Base-by-base conservation (phyloP, 2,888 invertebrate genomes). In the Erynnis tages region DNA sequence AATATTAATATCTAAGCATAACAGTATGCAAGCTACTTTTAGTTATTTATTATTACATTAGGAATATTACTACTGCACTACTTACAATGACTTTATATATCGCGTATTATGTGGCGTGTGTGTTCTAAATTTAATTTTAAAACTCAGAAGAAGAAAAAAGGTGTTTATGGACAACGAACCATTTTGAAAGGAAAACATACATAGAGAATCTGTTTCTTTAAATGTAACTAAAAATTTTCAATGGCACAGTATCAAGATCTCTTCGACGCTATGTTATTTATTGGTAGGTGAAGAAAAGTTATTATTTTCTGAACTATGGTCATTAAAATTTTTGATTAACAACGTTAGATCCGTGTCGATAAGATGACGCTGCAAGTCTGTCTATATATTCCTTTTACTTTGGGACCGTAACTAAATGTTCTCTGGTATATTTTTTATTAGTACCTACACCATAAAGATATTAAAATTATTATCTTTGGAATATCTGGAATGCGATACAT, bases 261-360 rank as follows among this genome's bases (percentile, higher is more conserved):
- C 10, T 55, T 4, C 13, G 19, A 47, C 61, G 30, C 37, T 14
- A 60, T 69, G 59, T 56, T 34, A 54, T 59, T 58, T 63, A 61
- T 73, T 70, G 74, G 77, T 76, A 79, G 82, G 73, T 62, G 71
- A 73, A 74, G 81, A 76, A 77, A 87, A 79, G 83, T 86, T 88
- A 88, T 88, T 89, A 88, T 88, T 86, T 88, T 88, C 81, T 79
- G 85, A 85, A 81, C 83, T 86, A 85, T 87, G 86, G 86, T 88
- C 87, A 89, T 89, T 89, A 89, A 89, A 89, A 88, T 87, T 87
- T 86, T 85, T 89, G 88, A 89, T 88, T 88, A 89, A 85, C 85
- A 73, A 80, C 86, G 79, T 86, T 84, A 81, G 84, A 85, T 82
- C 82, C 87, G 82, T 85, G 81, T 84, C 88, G 88, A 86, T 82